Base-by-base conservation (phyloP, 2,888 invertebrate species). In the Anodontia alba region DNA sequence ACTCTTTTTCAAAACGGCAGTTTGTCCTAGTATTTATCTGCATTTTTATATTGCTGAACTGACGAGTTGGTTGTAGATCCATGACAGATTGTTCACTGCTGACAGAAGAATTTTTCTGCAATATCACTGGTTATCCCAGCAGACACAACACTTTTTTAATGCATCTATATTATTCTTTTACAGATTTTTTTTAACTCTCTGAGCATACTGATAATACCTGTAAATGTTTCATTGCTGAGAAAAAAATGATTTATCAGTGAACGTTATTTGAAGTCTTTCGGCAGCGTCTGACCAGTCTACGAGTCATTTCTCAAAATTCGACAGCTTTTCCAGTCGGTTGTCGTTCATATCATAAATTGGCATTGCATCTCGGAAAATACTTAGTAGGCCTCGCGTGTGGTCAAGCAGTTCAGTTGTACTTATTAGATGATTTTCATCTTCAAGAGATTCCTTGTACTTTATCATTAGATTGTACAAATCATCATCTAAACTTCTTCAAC, bases 1-100 rank as follows among this genome's bases (percentile, higher is more conserved):
- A 49, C 81, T 81, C 69, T 81, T 81, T 54, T 78, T 78, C 5
- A 78, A 81, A n/a, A 81, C 71, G 26, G 82, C 49, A 69, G 75
- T 78, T 66, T 82, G 82, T 67, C 82, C 75, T 20, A 82, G 72
- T 15, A 82, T 67, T 78, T 82, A 15, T 78, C 78, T 3, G 72
- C 78, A 76, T 82, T 73, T 66, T 82, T 82, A 46, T 78, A 82
- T 43, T 82, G 78, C 26, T 78, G 75, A 26, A 73, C 70, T 38
- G 68, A 51, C 62, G 78, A 73, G 38, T 82, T 78, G 20, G 38
- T 76, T 31, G 72, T 76, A 33, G 78, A 78, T 17, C 78, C 78
- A 76, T 78, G 75, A 62, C 75, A 78, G 12, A 78, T 62, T 20
- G 62, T 62, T n/a, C 46, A 42, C 31, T 73, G 73, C 23, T 73